Evolutionary conservation across 2,888 invertebrate species (phyloP), one percentile per base, ranked within the genome.

Genomic region (Ischnura elegans): DNA sequence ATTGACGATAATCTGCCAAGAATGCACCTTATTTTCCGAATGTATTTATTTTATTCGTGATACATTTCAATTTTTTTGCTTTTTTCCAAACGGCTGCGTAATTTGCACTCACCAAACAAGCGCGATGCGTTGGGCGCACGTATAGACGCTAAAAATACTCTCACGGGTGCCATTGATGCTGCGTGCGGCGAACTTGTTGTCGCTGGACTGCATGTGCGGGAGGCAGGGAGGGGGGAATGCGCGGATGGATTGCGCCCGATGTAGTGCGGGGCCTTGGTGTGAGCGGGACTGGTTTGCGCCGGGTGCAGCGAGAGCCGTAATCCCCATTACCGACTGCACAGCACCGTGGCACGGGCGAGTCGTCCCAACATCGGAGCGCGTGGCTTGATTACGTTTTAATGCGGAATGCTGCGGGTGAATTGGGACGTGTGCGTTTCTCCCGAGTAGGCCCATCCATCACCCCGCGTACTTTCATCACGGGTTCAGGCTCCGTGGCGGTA

Each of bases 301-400:
- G 29, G 36, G 76, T 36, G 29, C 29, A 76, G 76, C 16, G 36
- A 2, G 16, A 36, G 29, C 76, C 76, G 76, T 76, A 76, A 76
- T 76, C 76, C 76, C 76, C 76, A 76, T 76, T 76, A 76, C 76
- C 76, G 76, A 36, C 36, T 29, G 76, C 76, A 76, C 76, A 16
- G 76, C 36, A 13, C 51, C 13, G 51, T 51, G 51, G 10, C 13
- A n/a, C 61, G 6, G 8, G 61, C 25, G 25, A 25, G 61, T 13
- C 76, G 16, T 4, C 25, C 21, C 61, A 42, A 42, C 25, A 87
- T 42, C 43, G 42, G 36, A 43, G 16, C 8, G 42, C 43, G 3
- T 45, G 29, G 90, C 43, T 66, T 90, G 61, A 90, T 90, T 61
- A 43, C 45, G 61, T 90, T 90, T 90, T 66, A 43, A 90, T 90